Percentiles rank a stretch among this genome's conserved stretches.
These are phyloP conservation scores for Drosophila nigricruria DNA, from an alignment of 2,888 invertebrate genomes.

Conservation along the genomic window DNA sequence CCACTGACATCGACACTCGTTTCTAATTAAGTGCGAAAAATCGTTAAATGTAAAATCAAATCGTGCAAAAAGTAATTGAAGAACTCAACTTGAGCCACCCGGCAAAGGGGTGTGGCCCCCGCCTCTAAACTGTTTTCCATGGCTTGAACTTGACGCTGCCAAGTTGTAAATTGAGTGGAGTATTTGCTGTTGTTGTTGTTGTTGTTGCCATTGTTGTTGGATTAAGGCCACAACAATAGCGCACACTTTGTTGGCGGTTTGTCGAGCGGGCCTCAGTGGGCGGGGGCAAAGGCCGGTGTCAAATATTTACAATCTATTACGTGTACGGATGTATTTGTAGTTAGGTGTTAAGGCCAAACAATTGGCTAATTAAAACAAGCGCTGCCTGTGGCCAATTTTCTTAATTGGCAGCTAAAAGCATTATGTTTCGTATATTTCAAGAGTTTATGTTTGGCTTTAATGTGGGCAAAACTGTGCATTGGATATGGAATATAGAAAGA, in stretches of 20 bases:
- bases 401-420: constrained; percentile 57
- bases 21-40: constrained; percentile 86
- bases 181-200: constrained; percentile 32
- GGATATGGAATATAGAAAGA: no score
- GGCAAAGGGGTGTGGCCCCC: constrained; percentile 25
- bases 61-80: constrained; percentile 83
- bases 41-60: constrained; percentile 85
- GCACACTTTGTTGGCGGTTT: constrained; percentile 33
- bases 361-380: constrained; percentile 61
- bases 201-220: constrained; percentile 45
- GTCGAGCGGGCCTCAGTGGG: background rate
- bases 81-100: constrained; percentile 26
- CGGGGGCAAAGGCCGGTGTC: constrained; percentile 62
- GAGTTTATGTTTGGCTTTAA: background rate
- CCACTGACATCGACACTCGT: constrained; percentile 79
- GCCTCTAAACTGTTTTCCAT: constrained; percentile 5
- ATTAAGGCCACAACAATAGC: constrained; percentile 71
- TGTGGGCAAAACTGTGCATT: no score
- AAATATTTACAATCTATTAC: constrained; percentile 78
- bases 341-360: constrained; percentile 52
- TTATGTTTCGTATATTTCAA: constrained; percentile 8
- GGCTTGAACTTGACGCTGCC: constrained; percentile 53
- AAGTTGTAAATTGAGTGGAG: constrained; percentile 65
- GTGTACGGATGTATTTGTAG: constrained; percentile 53
- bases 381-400: constrained; percentile 63